These are phyloP conservation scores for Acipenser oxyrinchus DNA, from an alignment of 2,797 vertebrate species.

Conservation along the genomic window DNA sequence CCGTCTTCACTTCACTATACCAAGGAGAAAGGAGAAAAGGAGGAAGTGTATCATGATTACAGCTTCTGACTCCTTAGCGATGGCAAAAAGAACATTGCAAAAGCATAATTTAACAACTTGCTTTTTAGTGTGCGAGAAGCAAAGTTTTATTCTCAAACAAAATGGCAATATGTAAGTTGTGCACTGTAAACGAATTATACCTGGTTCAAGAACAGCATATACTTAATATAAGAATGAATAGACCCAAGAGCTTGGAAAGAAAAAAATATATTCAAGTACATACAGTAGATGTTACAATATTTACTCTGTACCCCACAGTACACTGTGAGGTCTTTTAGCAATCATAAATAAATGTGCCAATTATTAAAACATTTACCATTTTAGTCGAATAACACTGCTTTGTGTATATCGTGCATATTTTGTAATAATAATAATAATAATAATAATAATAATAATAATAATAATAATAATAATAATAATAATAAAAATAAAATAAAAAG, in stretches of 20 bases:
- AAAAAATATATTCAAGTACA: conserved; percentile 40
- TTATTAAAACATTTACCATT: conserved; percentile 75
- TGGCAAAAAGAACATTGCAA: conserved; percentile 23
- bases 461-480: conserved; percentile 46
- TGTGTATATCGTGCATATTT: conserved; percentile 88
- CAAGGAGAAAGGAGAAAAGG: conserved; percentile 18
- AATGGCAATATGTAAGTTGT: conserved; percentile 41
- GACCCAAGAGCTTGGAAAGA: conserved; percentile 57
- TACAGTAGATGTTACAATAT: conserved; percentile 66
- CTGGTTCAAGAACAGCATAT: conserved; percentile 20
- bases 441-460: conserved; percentile 48
- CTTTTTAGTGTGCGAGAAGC: conserved; percentile 41
- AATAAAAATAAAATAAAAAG: conserved; percentile 45
- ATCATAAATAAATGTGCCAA: conserved; percentile 89
- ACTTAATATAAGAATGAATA: conserved; percentile 58
- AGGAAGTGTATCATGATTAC: conserved; percentile 58
- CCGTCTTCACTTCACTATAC: conserved; percentile 8
- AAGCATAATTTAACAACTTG: conserved; percentile 35
- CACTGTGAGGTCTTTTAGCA: conserved; percentile 69
- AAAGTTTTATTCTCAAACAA: conserved; percentile 33
- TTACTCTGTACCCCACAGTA: conserved; percentile 71
- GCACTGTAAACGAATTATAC: conserved; percentile 36
- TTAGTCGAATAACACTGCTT: conserved; percentile 69
- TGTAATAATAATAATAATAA: conserved; percentile 63
- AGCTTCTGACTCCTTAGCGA: conserved; percentile 46